Conservation (phyloP, 2,797 vertebrate species). For the Rachycentron canadum region DNA sequence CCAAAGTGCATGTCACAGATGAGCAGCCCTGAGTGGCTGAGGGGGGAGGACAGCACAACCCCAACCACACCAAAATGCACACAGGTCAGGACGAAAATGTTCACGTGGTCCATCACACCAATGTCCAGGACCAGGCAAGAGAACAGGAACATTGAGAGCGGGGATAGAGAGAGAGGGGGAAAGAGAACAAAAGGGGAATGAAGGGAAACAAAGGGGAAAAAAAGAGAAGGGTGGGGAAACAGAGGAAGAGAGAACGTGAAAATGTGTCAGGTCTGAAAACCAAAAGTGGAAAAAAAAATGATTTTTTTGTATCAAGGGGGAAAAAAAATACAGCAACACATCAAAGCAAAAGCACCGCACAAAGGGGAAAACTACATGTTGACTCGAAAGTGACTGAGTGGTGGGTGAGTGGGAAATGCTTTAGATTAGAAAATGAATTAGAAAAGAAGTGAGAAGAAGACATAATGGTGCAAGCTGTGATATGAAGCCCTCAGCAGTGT, state of each 20-base stretch:
- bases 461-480: conserved; percentile 53
- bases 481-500: conserved; percentile 49
- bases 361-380: conserved; percentile 79
- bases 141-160: conserved; percentile 76
- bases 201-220: conserved; percentile 73
- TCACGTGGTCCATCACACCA: conserved; percentile 83
- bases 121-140: conserved; percentile 82
- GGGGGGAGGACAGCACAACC: conserved; percentile 51
- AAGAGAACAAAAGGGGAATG: conserved; percentile 73
- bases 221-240: conserved; percentile 80
- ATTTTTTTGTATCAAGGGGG: conserved; percentile 70
- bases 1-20: conserved; percentile 90
- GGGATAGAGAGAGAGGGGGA: conserved; percentile 36
- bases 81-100: conserved; percentile 78
- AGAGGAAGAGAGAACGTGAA: conserved; percentile 88
- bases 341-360: conserved; percentile 86
- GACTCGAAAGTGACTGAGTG: conserved; percentile 66
- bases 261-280: conserved; percentile 87
- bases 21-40: conserved; percentile 90
- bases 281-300: conserved; percentile 71
- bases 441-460: conserved; percentile 59
- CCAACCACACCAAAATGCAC: conserved; percentile 73
- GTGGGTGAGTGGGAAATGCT: conserved; percentile 69
- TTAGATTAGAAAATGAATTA: conserved; percentile 73
- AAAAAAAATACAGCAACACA: conserved; percentile 67